These are phyloP conservation scores for Ips typographus DNA, from an alignment of 1,140 invertebrate species.

Conservation along the genomic window DNA sequence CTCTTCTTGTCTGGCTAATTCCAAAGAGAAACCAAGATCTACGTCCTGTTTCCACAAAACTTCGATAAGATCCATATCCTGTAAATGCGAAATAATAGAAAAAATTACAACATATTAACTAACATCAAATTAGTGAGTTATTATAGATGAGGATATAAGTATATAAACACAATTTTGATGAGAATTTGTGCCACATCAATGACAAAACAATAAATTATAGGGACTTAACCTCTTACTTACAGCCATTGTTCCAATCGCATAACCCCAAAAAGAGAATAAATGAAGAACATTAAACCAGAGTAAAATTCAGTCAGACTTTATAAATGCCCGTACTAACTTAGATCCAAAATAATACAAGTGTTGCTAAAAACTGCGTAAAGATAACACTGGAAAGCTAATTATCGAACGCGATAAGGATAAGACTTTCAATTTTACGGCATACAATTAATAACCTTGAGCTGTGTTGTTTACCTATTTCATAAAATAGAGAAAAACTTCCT, in stretches of 20 bases:
- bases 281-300: no score
- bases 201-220: no score
- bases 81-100: constrained; percentile 39
- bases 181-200: no score
- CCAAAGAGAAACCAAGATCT: constrained; percentile 77
- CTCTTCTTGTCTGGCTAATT: constrained; percentile 33
- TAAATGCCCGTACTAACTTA: not conserved
- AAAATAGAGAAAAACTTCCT: not conserved
- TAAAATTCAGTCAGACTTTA: not conserved
- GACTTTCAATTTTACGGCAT: constrained; percentile 12
- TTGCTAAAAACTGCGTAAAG: constrained; percentile 22
- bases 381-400: constrained; percentile 30
- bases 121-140: no score
- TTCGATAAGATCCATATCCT: constrained; percentile 93
- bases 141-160: no score
- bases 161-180: no score
- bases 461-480: constrained; percentile 1
- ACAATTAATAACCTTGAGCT: not conserved
- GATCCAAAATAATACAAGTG: constrained; percentile 14
- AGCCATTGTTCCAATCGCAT: no score
- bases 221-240: no score
- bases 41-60: constrained; percentile 93
- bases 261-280: no score
- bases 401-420: constrained; percentile 29
- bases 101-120: no score